Evolutionary conservation across 2,113 vertebrate species (phyloP), one percentile per base, ranked within the genome.

Genomic region (Melospiza georgiana): DNA sequence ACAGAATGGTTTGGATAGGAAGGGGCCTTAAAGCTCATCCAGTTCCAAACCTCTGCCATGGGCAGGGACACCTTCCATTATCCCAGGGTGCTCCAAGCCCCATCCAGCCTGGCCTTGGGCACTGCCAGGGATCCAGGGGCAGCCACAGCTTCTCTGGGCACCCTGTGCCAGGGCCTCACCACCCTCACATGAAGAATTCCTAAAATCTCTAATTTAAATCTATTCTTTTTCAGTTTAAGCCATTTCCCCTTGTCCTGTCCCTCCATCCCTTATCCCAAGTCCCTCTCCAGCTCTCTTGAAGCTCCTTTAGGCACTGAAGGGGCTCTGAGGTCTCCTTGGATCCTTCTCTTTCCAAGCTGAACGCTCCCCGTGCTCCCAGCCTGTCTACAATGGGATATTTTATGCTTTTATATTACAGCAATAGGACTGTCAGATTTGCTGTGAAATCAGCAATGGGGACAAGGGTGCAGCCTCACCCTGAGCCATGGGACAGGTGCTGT

Each of bases 51-150:
- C 51, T 6, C 24, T 67, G 35, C 52, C 62, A 58, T 3, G 10
- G 35, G 1, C 51, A 66, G n/a, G 61, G 46, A 28, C 54, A 31
- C 5, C 46, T 52, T 3, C 63, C 54, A 22, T 11, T 19, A 1
- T 0, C 17, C 44, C 73, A 86, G 33, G 1, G 0, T 14, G 33
- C 22, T 68, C 54, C 52, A 76, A 59, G 44, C 21, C 11, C 44
- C 0, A 0, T 67, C 72, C 46, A 86, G 0, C 33, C 44, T 23
- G 37, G 37, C 84, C 37, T 52, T 33, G 84, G 37, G 4, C 63
- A 61, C 7, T 77, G 5, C 46, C 73, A 86, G 37, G 46, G 54
- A 59, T 59, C 43, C 43, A 66, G 63, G 22, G 11, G 14, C 14
- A 68, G 31, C 33, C 44, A 44, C 54, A 86, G 63, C 54, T 61